A percentile compares a stretch with the other conserved stretches of the same genome.
Conservation (phyloP, 2,113 vertebrate genomes). For the Epinephelus fuscoguttatus region DNA sequence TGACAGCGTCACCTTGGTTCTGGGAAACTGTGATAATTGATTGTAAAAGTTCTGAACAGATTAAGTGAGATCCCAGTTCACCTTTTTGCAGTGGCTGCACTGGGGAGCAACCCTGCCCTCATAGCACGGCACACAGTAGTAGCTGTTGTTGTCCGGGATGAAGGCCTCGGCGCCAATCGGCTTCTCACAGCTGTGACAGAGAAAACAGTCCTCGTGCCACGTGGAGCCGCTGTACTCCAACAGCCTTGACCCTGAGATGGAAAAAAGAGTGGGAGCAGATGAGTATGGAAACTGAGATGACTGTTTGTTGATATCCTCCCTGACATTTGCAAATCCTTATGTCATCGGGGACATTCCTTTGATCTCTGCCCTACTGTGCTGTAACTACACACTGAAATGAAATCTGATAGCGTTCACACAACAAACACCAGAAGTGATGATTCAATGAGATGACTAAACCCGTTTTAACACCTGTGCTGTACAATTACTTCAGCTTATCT, state of each 20-base stretch:
- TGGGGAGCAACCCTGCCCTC: conserved; percentile 93
- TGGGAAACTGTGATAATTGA: background rate
- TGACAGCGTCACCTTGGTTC: background rate
- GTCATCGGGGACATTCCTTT: background rate
- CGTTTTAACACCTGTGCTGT: background rate
- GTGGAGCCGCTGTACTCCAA: conserved; percentile 91
- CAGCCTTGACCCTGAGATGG: conserved; percentile 89
- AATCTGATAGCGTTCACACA: background rate
- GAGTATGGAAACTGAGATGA: background rate
- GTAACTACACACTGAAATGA: background rate
- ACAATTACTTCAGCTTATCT: conserved; percentile 28
- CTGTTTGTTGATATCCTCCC: background rate
- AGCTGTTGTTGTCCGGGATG: conserved; percentile 91
- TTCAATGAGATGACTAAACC: conserved; percentile 25
- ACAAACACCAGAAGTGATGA: background rate
- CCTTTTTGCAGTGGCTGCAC: conserved; percentile 96
- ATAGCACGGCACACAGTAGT: conserved; percentile 95
- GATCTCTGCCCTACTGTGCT: background rate
- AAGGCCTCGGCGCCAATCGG: conserved; percentile 93
- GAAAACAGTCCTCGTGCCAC: conserved; percentile 96
- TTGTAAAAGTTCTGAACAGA: background rate
- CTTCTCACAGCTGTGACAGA: conserved; percentile 93
- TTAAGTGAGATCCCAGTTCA: conserved; percentile 51
- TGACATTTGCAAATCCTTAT: background rate
- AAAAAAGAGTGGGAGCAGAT: background rate